phyloP scores from a whole-genome alignment of 2,888 invertebrate genomes.

The Agonopterix arenella region DNA sequence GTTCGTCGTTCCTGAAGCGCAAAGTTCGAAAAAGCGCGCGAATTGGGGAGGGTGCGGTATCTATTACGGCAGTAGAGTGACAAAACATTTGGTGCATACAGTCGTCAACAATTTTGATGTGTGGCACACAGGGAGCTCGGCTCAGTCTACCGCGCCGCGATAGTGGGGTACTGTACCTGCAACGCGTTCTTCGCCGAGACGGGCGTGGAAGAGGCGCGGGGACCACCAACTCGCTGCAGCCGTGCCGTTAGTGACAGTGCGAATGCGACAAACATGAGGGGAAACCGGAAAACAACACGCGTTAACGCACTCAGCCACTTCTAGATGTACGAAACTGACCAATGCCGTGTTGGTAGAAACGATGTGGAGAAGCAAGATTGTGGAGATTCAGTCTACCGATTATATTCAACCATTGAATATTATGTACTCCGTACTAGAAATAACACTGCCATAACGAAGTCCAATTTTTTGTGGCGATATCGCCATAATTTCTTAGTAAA shows the following conservation, averaged over 20 bases:
- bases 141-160: slow-evolving; percentile 63
- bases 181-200: slow-evolving; percentile 79
- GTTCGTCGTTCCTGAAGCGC: too few relatives aligned
- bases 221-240: slow-evolving; percentile 69
- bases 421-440: too few relatives aligned
- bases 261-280: slow-evolving; percentile 61
- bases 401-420: too few relatives aligned
- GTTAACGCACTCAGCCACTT: slow-evolving; percentile 52
- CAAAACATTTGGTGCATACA: slow-evolving; percentile 1
- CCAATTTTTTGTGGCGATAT: too few relatives aligned
- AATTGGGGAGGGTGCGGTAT: too few relatives aligned
- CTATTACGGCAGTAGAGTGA: too few relatives aligned
- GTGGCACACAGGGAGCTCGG: slow-evolving; percentile 28
- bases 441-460: too few relatives aligned
- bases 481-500: too few relatives aligned
- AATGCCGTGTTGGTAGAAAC: slow-evolving; percentile 1
- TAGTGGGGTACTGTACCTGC: slow-evolving; percentile 79
- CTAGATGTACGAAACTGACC: slow-evolving; percentile 8
- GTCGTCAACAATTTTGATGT: slow-evolving; percentile 22
- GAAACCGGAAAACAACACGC: slow-evolving; percentile 55
- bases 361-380: too few relatives aligned
- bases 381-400: too few relatives aligned
- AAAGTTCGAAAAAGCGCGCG: too few relatives aligned
- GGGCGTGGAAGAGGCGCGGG: slow-evolving; percentile 75
- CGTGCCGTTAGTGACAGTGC: slow-evolving; percentile 70